phyloP scores from a whole-genome alignment of 2,113 vertebrate genomes.

The Mustela lutreola region DNA sequence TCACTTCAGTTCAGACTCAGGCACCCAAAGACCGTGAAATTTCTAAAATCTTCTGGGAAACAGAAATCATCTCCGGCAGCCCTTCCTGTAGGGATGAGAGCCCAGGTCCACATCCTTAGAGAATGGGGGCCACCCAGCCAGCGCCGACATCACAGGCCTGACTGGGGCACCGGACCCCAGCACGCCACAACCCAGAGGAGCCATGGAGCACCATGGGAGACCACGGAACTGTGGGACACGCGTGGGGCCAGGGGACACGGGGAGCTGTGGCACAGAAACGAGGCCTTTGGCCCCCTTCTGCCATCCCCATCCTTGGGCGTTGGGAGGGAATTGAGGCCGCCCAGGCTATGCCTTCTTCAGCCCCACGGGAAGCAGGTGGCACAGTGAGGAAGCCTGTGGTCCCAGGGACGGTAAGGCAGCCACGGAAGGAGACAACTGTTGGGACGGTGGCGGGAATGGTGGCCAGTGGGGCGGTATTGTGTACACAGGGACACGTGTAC shows the following conservation, averaged over 20 bases:
- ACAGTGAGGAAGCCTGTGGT: no score
- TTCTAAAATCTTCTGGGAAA: not conserved
- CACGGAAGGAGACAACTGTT: not conserved
- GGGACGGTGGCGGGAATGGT: not conserved
- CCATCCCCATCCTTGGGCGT: fast-evolving
- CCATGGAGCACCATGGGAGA: not conserved
- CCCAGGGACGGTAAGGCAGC: fast-evolving
- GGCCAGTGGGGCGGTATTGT: no score
- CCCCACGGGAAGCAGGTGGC: fast-evolving
- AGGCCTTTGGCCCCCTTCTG: not conserved
- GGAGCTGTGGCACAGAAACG: not conserved
- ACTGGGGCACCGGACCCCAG: no score
- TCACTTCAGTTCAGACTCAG: not conserved
- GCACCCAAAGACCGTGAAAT: not conserved
- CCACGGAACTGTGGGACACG: fast-evolving
- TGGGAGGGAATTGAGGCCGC: no score
- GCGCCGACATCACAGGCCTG: no score
- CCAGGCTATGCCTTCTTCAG: not conserved
- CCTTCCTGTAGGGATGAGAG: not conserved
- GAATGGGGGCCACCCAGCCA: not conserved
- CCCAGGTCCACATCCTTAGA: no score
- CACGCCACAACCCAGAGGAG: not conserved
- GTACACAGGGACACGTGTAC: fast-evolving
- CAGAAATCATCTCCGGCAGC: not conserved
- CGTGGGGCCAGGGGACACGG: not conserved